These are phyloP conservation scores for Garrulus glandarius DNA, from an alignment of 2,797 vertebrate genomes.

Conservation along the genomic window DNA sequence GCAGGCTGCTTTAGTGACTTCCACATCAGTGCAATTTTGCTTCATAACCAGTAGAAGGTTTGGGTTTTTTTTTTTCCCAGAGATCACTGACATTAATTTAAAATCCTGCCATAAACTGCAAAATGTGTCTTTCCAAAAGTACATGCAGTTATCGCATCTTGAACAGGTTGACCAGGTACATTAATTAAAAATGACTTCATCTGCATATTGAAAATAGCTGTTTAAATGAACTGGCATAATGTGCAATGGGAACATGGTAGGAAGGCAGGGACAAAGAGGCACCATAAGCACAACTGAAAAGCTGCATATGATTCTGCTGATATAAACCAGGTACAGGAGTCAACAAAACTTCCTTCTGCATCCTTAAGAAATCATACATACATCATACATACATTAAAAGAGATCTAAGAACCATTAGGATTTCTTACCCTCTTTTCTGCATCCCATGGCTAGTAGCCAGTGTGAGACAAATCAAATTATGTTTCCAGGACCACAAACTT, in stretches of 20 bases:
- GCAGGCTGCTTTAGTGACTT: background rate
- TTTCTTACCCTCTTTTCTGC: background rate
- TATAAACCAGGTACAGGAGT: background rate
- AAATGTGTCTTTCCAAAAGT: background rate
- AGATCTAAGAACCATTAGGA: background rate
- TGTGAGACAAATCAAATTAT: background rate
- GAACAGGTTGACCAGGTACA: background rate
- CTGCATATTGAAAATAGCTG: background rate
- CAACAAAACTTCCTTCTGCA: background rate
- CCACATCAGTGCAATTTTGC: background rate
- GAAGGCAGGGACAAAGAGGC: background rate
- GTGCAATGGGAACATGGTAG: background rate
- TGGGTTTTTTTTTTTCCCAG: background rate
- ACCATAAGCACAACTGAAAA: background rate
- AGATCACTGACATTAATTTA: background rate
- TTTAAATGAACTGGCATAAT: background rate
- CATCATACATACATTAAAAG: background rate
- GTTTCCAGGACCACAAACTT: background rate
- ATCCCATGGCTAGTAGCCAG: background rate
- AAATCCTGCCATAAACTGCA: background rate
- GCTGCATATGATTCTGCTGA: background rate
- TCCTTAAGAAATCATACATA: background rate
- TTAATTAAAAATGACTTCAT: background rate
- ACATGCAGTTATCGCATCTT: background rate
- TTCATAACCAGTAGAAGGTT: background rate